Conservation (phyloP, 2,888 invertebrate genomes). For the Drosophila histrio region DNA sequence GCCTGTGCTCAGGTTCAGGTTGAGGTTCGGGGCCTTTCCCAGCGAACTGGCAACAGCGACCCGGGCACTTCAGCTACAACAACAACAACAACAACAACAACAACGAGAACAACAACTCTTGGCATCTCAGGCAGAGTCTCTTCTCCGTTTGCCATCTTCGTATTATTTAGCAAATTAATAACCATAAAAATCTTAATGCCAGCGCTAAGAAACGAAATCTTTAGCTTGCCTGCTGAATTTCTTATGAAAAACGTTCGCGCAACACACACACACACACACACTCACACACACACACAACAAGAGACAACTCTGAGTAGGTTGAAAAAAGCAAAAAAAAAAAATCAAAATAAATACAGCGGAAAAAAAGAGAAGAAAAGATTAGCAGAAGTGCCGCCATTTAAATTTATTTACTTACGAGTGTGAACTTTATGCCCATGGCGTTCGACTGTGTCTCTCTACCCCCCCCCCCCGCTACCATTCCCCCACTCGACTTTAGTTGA, state of each 20-base stretch:
- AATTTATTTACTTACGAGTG: constrained; percentile 80
- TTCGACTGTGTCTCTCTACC: constrained; percentile 38
- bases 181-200: constrained; percentile 79
- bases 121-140: constrained; percentile 21
- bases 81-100: constrained; percentile 9
- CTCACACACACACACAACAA: constrained; percentile 18
- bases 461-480: background rate
- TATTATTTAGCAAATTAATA: constrained; percentile 79
- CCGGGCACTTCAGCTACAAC: constrained; percentile 40
- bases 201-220: constrained; percentile 73
- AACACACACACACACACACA: constrained; percentile 32
- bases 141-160: constrained; percentile 61
- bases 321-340: constrained; percentile 24
- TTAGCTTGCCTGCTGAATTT: constrained; percentile 77
- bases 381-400: constrained; percentile 80
- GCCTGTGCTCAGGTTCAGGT: constrained; percentile 27
- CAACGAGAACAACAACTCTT: constrained; percentile 3
- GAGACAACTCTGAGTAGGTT: constrained; percentile 43
- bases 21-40: constrained; percentile 45
- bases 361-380: constrained; percentile 51
- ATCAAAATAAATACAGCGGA: constrained; percentile 38
- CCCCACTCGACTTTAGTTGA: background rate
- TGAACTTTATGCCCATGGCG: constrained; percentile 78
- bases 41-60: constrained; percentile 37
- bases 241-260: constrained; percentile 71